These are phyloP conservation scores for Drosophila rubida DNA, from an alignment of 2,888 invertebrate genomes.

Conservation along the genomic window DNA sequence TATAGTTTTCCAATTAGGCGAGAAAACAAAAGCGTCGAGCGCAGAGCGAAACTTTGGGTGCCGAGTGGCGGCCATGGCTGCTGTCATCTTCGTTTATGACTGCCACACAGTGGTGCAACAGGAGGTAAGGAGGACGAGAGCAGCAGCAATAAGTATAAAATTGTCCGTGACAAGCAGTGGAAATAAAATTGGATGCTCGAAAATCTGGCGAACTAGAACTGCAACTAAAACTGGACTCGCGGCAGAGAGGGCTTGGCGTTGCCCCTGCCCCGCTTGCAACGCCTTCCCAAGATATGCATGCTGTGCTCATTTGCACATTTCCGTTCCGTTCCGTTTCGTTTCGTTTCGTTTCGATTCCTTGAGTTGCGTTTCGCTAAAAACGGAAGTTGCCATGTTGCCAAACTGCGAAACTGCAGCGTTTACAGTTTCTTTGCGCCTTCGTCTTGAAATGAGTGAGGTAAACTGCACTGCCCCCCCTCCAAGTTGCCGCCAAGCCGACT, in stretches of 20 bases:
- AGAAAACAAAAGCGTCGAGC: slow-evolving; percentile 33
- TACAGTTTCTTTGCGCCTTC: slow-evolving; percentile 55
- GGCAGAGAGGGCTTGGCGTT: no score
- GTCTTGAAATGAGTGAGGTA: slow-evolving; percentile 46
- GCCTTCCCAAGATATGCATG: slow-evolving; percentile 79
- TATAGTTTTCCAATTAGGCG: slow-evolving; percentile 76
- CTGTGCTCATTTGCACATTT: slow-evolving; percentile 79
- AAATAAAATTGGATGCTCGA: slow-evolving; percentile 40
- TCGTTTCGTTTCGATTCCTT: slow-evolving; percentile 30
- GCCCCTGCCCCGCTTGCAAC: no score
- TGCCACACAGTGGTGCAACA: slow-evolving; percentile 56
- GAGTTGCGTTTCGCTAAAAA: slow-evolving; percentile 46
- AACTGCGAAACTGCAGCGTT: slow-evolving; percentile 71
- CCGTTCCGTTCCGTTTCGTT: slow-evolving; percentile 58
- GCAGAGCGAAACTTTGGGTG: slow-evolving; percentile 13
- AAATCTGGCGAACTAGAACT: slow-evolving; percentile 21
- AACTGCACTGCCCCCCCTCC: slow-evolving; percentile 16
- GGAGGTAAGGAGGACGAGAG: slow-evolving; percentile 15
- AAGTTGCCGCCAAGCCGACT: not conserved
- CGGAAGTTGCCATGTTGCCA: slow-evolving; percentile 78
- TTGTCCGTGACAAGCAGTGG: slow-evolving; percentile 60
- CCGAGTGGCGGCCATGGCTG: no score
- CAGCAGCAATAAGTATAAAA: slow-evolving; percentile 48
- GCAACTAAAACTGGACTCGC: slow-evolving; percentile 18
- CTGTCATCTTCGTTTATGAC: slow-evolving; percentile 60